phyloP scores from a whole-genome alignment of 2,113 vertebrate species.

The Ophthalmolycus amberensis region DNA sequence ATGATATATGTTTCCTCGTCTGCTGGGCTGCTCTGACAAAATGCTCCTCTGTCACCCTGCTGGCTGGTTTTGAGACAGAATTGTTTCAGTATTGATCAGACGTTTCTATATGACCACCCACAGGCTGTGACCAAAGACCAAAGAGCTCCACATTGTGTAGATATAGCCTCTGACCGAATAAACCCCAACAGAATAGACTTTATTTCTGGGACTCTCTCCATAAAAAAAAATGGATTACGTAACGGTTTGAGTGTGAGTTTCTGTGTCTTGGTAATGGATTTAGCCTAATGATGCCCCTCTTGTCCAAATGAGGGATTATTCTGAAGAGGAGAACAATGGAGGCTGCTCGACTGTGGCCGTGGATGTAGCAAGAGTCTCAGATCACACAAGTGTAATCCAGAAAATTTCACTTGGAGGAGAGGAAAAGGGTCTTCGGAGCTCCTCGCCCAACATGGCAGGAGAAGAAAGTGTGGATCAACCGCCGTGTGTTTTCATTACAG shows the following conservation, averaged over 20 bases:
- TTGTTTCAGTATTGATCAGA: conserved; percentile 27
- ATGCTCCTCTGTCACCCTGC: neutral
- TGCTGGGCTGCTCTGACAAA: neutral
- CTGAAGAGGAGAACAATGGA: conserved; percentile 48
- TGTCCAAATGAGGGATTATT: conserved; percentile 74
- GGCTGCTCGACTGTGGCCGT: neutral
- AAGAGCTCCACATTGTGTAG: neutral
- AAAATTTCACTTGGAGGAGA: conserved; percentile 27
- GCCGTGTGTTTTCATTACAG: neutral
- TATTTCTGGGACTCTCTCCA: conserved; percentile 28
- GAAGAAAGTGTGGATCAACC: neutral
- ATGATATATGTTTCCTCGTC: neutral
- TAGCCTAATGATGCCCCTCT: conserved; percentile 71
- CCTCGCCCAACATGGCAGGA: neutral
- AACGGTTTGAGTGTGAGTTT: conserved; percentile 56
- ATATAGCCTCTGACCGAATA: neutral
- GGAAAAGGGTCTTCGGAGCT: conserved; percentile 16
- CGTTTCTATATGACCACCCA: conserved; percentile 21
- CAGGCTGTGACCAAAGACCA: conserved; percentile 5
- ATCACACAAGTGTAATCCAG: conserved; percentile 41
- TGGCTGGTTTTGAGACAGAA: conserved; percentile 17
- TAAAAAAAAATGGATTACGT: conserved; percentile 57
- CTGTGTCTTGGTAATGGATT: conserved; percentile 69
- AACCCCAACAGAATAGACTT: conserved; percentile 33
- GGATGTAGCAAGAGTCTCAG: conserved; percentile 33